phyloP scores from a whole-genome alignment of 2,888 invertebrate genomes.

The Macrophya alboannulata region DNA sequence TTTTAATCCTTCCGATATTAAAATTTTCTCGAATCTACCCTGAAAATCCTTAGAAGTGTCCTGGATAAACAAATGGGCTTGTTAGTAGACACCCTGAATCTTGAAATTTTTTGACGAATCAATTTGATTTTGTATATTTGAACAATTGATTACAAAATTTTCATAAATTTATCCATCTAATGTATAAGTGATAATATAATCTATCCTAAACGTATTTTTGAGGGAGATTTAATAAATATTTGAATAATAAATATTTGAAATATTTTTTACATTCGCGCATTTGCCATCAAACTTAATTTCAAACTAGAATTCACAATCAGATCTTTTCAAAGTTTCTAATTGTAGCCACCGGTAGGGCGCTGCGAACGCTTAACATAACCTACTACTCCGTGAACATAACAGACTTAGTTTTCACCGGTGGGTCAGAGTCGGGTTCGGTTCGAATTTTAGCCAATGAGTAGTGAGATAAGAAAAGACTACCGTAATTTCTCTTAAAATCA shows the following conservation, averaged over 20 bases:
- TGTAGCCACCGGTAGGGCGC: slow-evolving; percentile 19
- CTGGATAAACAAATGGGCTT: slow-evolving; percentile 7
- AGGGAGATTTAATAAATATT: slow-evolving; percentile 12
- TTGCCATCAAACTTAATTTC: slow-evolving; percentile 6
- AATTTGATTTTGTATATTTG: slow-evolving; percentile 7
- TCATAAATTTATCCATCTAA: slow-evolving; percentile 11
- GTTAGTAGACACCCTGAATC: slow-evolving; percentile 10
- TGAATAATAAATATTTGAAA: slow-evolving; percentile 12
- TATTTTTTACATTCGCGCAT: slow-evolving; percentile 12
- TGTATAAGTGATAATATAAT: slow-evolving; percentile 6
- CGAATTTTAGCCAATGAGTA: no score
- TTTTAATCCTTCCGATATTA: slow-evolving; percentile 4
- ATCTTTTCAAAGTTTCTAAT: background rate
- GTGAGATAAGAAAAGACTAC: no score
- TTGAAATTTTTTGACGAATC: slow-evolving; percentile 11
- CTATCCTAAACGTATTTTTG: slow-evolving; percentile 2
- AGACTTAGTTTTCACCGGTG: no score
- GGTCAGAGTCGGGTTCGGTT: no score
- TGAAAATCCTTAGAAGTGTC: slow-evolving; percentile 8
- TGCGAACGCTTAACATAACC: background rate
- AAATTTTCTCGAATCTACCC: slow-evolving; percentile 9
- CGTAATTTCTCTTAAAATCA: no score
- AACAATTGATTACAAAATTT: slow-evolving; percentile 19
- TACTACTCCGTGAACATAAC: background rate
- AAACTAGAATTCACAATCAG: background rate